These are phyloP conservation scores for Equus quagga DNA, from an alignment of 2,113 vertebrate species.

Conservation along the genomic window DNA sequence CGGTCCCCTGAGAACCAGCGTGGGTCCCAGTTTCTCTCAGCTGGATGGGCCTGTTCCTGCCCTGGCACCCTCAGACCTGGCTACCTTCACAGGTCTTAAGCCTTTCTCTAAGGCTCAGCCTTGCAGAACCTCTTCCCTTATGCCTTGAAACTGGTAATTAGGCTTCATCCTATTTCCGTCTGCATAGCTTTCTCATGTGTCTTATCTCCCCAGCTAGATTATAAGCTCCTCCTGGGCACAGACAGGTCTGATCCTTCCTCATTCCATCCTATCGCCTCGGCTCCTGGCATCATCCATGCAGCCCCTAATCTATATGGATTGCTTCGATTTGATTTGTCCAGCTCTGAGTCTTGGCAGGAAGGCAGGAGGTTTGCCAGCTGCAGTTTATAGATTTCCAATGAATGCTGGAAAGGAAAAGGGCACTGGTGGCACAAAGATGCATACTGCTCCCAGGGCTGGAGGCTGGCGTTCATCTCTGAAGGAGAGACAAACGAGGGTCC, in stretches of 20 bases:
- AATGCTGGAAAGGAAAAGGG: constrained; percentile 24
- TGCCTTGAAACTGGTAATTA: background rate
- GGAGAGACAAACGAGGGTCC: background rate
- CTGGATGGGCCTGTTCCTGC: background rate
- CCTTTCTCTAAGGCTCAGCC: background rate
- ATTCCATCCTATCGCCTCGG: background rate
- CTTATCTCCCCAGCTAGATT: background rate
- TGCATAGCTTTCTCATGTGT: constrained; percentile 9
- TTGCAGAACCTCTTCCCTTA: constrained; percentile 43
- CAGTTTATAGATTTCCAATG: constrained; percentile 28
- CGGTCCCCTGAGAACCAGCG: background rate
- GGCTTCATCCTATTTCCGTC: background rate
- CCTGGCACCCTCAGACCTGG: background rate
- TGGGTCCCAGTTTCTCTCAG: background rate
- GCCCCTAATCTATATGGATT: background rate
- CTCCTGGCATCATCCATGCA: background rate
- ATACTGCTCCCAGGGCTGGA: background rate
- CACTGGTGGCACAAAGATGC: background rate
- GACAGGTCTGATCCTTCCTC: background rate
- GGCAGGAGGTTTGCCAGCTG: background rate
- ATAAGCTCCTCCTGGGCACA: background rate
- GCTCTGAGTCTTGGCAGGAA: background rate
- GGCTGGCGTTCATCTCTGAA: background rate
- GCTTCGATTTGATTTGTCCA: background rate
- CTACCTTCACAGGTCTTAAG: background rate